Evolutionary conservation across 2,888 invertebrate species (phyloP), one percentile per base, ranked within the genome.

Genomic region (Drosophila putrida): DNA sequence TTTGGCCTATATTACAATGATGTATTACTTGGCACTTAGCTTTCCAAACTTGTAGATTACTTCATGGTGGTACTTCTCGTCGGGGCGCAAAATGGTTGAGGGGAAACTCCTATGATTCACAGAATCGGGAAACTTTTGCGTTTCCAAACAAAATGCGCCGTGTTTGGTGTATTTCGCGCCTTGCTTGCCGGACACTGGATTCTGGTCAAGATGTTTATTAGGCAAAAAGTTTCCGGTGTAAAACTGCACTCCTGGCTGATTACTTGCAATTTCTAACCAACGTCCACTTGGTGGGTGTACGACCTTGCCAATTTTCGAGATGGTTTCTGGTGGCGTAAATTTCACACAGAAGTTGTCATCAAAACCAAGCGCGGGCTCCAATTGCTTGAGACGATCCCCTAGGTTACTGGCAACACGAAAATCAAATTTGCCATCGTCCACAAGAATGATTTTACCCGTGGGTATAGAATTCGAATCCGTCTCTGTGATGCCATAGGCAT

Each of bases 41-140:
- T 93, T 88, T 67, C 96, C 96, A 90, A 96, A 97, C 93, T 95
- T 96, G 91, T 96, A 97, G 65, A 95, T 94, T 41, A 96, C 95
- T 68, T 93, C 94, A 83, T 97, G 96, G 25, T 93, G 91, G 89
- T 97, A 97, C 1, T 93, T 93, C 82, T 96, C 94, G 2, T 95
- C 96, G 10, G 97, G 97, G 82, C 95, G 94, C 47, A 97, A 84
- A 50, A 96, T 93, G 5, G 95, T 94, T 62, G 94, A 94, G 2
- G 97, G 97, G 81, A 97, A 97, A 82, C 95, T 95, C 80, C 96
- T 96, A 91, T 96, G 95, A 92, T 98, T 97, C 0, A 97, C 93
- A 10, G 98, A 97, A 93, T 99, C 97, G 0, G 98, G 98, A 93
- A 95, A 98, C 90, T 97, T 97, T 92, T 98, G 98, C 0, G 98